Base-by-base conservation (phyloP, 2,113 vertebrate species). In the Ginglymostoma cirratum region DNA sequence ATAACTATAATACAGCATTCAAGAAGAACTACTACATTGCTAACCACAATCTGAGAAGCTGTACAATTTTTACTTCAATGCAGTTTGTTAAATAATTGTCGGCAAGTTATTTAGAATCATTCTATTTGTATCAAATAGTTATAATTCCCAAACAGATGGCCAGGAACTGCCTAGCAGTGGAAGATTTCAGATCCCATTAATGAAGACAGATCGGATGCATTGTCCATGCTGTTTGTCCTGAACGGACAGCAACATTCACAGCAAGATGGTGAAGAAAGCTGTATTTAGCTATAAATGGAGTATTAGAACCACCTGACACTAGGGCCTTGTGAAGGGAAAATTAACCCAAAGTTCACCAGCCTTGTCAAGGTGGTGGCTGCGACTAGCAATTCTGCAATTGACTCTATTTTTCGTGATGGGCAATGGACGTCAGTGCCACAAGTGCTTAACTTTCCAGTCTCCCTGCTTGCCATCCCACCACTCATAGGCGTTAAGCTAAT, bases 231-330 rank as follows among this genome's bases (percentile, higher is more conserved):
- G 93, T 72, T 95, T 24, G 70, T 70, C 93, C 67, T 48, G 67
- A 95, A 95, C 24, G 38, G n/a, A 70, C 12, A 30, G 67, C 12
- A 61, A 48, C 67, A 69, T 95, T 72, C 66, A 70, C 67, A 95
- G 93, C 38, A 95, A 95, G 93, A n/a, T 70, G 12, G 24, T 70
- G 66, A 30, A 38, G 42, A 95, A 69, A 48, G 93, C 93, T 70
- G 67, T 48, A 66, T 23, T 93, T 38, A n/a, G 61, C 1, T 65
- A n/a, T 38, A 61, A 92, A 92, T 66, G 30, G 30, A 38, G 19
- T 67, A 93, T n/a, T 45, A 93, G 61, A 93, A 7, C 89, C 89
- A 93, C n/a, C 61, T 93, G 89, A 93, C 61, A 67, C 61, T 34
- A 17, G 61, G 89, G 34, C 10, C 34, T 93, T 93, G 61, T 66